These are phyloP conservation scores for Natator depressus DNA, from an alignment of 2,113 vertebrate genomes.

Conservation along the genomic window DNA sequence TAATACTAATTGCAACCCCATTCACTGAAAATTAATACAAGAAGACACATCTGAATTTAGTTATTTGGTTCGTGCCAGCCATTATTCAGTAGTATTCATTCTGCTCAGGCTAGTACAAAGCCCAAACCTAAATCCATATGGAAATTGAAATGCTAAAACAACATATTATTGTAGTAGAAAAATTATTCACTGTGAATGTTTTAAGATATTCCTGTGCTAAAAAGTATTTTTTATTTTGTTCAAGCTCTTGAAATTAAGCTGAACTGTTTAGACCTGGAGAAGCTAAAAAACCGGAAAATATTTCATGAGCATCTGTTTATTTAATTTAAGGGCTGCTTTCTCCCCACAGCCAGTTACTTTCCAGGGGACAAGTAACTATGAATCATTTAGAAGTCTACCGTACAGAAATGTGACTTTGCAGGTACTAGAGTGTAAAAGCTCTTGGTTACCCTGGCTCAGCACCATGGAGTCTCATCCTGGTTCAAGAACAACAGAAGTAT, in stretches of 20 bases:
- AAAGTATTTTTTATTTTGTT: not conserved
- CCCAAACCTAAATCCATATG: not conserved
- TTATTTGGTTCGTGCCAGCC: not conserved
- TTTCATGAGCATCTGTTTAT: not conserved
- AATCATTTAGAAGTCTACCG: not conserved
- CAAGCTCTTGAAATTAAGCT: not conserved
- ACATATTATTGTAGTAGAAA: not conserved
- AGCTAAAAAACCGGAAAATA: not conserved
- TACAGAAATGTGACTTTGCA: not conserved
- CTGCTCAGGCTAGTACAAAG: not conserved
- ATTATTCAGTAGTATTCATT: not conserved
- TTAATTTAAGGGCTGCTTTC: not conserved
- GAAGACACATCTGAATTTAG: not conserved
- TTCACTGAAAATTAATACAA: not conserved
- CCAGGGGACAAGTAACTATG: constrained; percentile 11
- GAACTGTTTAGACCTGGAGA: not conserved
- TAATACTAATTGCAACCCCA: not conserved
- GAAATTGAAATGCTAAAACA: not conserved
- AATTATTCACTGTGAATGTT: not conserved
- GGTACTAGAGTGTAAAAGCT: constrained; percentile 34
- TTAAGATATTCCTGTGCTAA: not conserved
- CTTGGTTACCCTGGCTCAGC: constrained; percentile 36
- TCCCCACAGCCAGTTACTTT: not conserved
- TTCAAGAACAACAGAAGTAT: constrained; percentile 25
- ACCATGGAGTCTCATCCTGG: constrained; percentile 41